Conservation (phyloP, 37 sponge, comb jelly and placozoan genomes). For the Ianthella basta region DNA sequence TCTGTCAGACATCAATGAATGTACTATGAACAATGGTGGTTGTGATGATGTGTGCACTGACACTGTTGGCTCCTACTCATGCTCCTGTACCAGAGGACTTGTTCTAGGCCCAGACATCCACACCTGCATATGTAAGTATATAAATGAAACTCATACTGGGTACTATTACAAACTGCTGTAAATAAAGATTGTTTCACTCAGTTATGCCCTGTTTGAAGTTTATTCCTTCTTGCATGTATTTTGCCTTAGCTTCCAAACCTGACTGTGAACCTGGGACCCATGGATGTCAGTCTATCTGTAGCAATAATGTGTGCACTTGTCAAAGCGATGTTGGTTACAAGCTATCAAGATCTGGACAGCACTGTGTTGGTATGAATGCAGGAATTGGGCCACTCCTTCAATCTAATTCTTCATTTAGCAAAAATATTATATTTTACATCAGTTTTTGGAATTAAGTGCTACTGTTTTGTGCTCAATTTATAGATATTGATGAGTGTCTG, state of each 20-base stretch:
- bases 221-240: too few species aligned
- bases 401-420: background rate
- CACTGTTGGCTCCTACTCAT: background rate
- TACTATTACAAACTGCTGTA: too few species aligned
- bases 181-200: too few species aligned
- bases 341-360: background rate
- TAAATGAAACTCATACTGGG: too few species aligned
- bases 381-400: background rate
- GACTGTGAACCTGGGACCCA: background rate
- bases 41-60: background rate
- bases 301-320: background rate
- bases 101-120: too few species aligned
- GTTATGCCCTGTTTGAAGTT: too few species aligned
- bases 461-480: too few species aligned
- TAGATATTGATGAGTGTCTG: background rate
- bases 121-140: too few species aligned
- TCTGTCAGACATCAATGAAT: background rate
- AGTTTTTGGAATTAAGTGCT: too few species aligned
- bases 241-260: background rate
- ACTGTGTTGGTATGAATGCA: background rate
- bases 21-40: background rate
- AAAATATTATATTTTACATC: background rate
- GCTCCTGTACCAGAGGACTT: background rate
- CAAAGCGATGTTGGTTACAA: background rate
- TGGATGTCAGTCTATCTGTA: constrained; percentile 15